Conservation (phyloP, 2,888 invertebrate species). For the Neoaliturus tenellus region DNA sequence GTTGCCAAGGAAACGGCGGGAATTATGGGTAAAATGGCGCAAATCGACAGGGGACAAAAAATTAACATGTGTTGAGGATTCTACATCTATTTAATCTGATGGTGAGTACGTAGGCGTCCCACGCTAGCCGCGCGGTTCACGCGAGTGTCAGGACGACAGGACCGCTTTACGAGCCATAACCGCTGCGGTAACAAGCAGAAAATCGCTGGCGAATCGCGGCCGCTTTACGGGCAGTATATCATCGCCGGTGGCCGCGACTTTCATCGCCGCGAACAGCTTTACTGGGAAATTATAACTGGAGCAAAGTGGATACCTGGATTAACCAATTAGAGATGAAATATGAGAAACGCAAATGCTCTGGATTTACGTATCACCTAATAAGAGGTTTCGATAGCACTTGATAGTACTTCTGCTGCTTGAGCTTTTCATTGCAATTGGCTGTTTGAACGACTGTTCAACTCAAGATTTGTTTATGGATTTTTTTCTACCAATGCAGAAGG, state of each 20-base stretch:
- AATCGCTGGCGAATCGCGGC: not conserved
- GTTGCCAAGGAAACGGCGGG: no score
- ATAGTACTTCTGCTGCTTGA: not conserved
- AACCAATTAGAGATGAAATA: not conserved
- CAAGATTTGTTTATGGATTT: no score
- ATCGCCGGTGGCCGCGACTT: constrained; percentile 1
- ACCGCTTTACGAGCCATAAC: constrained; percentile 28
- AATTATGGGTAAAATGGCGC: no score
- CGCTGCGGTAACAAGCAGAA: constrained; percentile 39
- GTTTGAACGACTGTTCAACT: no score
- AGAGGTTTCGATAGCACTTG: not conserved
- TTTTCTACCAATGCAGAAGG: no score
- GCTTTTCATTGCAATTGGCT: no score
- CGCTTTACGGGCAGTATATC: constrained; percentile 29
- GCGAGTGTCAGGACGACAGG: not conserved
- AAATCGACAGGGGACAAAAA: no score
- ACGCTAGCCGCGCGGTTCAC: not conserved
- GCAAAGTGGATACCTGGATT: not conserved
- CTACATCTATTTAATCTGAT: no score
- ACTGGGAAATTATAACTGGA: constrained; percentile 4
- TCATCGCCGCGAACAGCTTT: not conserved
- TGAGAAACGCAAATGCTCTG: not conserved
- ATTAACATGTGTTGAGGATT: no score
- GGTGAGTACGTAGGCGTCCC: no score
- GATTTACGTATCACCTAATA: not conserved